These are phyloP conservation scores for Jacana jacana DNA, from an alignment of 2,113 vertebrate genomes.

Conservation along the genomic window DNA sequence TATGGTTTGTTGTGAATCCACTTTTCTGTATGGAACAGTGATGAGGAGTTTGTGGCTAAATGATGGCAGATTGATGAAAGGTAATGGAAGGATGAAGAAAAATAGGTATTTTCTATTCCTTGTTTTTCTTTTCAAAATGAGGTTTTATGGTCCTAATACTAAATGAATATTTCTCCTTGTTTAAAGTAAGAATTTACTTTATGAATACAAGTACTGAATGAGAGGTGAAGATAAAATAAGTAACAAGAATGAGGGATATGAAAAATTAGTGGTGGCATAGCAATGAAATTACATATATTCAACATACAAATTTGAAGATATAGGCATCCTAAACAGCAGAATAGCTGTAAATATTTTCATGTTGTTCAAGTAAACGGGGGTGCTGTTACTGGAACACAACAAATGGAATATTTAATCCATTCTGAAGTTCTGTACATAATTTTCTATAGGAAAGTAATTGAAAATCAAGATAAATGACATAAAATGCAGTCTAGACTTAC, in stretches of 20 bases:
- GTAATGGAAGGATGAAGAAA: neutral
- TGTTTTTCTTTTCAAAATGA: neutral
- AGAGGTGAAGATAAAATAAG: neutral
- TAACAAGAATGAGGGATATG: neutral
- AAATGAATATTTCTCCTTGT: neutral
- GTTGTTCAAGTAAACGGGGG: neutral
- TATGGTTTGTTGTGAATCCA: neutral
- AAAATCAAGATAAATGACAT: neutral
- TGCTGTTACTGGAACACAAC: neutral
- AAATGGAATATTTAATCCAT: neutral
- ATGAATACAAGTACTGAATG: fast-evolving
- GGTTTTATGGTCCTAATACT: neutral
- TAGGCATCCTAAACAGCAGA: neutral
- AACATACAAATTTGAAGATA: neutral
- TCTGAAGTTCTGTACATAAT: neutral
- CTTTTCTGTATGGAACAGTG: neutral
- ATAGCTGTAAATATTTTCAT: neutral
- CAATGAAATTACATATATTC: neutral
- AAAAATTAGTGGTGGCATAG: neutral
- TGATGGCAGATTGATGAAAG: neutral
- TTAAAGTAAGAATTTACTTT: neutral
- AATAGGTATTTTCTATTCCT: neutral
- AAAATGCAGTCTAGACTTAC: neutral
- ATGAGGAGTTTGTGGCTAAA: neutral
- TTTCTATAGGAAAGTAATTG: neutral